A percentile compares a stretch with the other conserved stretches of the same genome.
These are phyloP conservation scores for Drosophila leontia DNA, from an alignment of 1,140 invertebrate species.

Conservation along the genomic window DNA sequence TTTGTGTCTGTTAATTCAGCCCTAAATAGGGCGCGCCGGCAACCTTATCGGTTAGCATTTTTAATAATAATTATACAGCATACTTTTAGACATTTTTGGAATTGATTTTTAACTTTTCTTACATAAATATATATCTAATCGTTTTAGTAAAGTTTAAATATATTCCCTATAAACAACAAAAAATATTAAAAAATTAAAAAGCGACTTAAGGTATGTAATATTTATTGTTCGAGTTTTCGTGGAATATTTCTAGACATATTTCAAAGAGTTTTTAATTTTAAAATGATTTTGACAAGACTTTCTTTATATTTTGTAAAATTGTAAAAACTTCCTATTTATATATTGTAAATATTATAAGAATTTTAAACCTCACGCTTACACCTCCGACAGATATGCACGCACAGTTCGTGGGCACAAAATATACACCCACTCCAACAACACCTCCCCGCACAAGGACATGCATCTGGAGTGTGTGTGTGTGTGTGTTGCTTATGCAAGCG, in stretches of 20 bases:
- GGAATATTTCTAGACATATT: too few relatives aligned
- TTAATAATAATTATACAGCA: background rate
- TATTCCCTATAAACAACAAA: too few relatives aligned
- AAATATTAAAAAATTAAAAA: too few relatives aligned
- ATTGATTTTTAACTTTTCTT: too few relatives aligned
- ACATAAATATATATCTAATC: too few relatives aligned
- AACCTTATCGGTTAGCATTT: too few relatives aligned
- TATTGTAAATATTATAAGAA: background rate
- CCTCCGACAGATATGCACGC: slow-evolving; percentile 21
- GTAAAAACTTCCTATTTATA: background rate
- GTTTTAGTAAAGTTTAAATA: too few relatives aligned
- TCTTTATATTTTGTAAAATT: background rate
- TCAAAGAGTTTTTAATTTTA: background rate
- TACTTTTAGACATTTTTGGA: background rate
- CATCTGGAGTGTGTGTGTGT: slow-evolving; percentile 56
- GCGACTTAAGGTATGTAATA: too few relatives aligned
- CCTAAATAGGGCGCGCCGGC: too few relatives aligned
- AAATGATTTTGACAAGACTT: too few relatives aligned
- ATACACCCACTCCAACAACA: slow-evolving; percentile 18
- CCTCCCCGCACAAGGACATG: slow-evolving; percentile 23
- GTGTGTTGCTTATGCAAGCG: slow-evolving; percentile 78
- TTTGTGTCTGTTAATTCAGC: too few relatives aligned
- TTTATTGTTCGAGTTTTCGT: too few relatives aligned
- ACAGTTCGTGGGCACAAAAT: background rate
- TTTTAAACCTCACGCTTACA: slow-evolving; percentile 31